Base-by-base conservation (phyloP, 2,113 vertebrate species). In the Pseudorhombus dupliciocellatus region DNA sequence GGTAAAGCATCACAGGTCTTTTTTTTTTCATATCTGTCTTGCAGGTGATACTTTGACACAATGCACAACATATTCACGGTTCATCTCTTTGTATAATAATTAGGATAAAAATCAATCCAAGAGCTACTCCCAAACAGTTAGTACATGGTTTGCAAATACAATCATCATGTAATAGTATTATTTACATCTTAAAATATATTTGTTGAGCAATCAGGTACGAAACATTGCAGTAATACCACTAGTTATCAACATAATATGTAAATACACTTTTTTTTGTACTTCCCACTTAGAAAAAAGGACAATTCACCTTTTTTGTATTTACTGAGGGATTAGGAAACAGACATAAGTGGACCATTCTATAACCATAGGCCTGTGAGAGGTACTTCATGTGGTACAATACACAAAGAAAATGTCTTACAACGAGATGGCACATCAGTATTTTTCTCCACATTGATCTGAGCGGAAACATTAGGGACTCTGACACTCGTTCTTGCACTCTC, bases 131-230 rank as follows among this genome's bases (percentile, higher is more conserved):
- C 88, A 86, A 88, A 92, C 89, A 92, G 88, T 89, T 90, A 90
- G 84, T 92, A 92, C 81, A 91, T 91, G 80, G 83, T 91, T 91
- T 90, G 88, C 87, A 90, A 92, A 91, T 92, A 92, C 91, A 92
- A 92, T 91, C 88, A 91, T 92, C 74, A 90, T 88, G 87, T 83
- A 85, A 90, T 85, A 88, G 83, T 86, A 90, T 84, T 91, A 91
- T 91, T 90, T 92, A 91, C 90, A 91, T 91, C 90, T 88, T 92
- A 91, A 92, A 91, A 92, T 93, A 91, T 90, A 92, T 89, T 89
- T 92, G 90, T 90, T 87, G 86, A 91, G 84, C 89, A 87, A 89
- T 84, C 66, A 84, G 87, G 85, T 91, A 90, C 80, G 86, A 91
- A 91, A 89, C 89, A 89, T 90, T 66, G 88, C 88, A 91, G 84